A percentile compares a stretch with the other conserved stretches of the same genome.
Conservation (phyloP, 2,888 invertebrate genomes). For the Ditula angustiorana region DNA sequence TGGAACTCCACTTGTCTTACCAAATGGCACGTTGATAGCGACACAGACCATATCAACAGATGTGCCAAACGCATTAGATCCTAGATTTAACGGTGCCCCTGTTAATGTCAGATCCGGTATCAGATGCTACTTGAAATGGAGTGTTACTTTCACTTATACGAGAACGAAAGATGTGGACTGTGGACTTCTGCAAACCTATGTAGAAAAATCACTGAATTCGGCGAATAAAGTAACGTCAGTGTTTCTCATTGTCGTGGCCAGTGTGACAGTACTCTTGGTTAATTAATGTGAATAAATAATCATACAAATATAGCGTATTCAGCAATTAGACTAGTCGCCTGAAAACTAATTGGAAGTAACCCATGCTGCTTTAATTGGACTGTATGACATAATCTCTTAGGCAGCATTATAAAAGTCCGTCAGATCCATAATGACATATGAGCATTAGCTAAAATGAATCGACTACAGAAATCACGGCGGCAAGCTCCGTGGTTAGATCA, state of each 20-base stretch:
- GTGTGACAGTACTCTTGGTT: neutral
- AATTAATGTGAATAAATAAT: neutral
- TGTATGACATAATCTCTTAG: no score
- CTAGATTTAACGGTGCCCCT: constrained; percentile 18
- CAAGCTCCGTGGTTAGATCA: no score
- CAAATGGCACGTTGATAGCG: constrained; percentile 7
- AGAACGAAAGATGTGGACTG: constrained; percentile 12
- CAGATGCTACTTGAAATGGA: constrained; percentile 29
- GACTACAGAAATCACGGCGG: no score
- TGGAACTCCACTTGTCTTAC: neutral
- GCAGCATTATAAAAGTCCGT: no score
- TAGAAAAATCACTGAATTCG: constrained; percentile 20
- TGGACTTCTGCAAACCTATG: constrained; percentile 24
- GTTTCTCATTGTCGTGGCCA: neutral
- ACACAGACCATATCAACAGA: neutral
- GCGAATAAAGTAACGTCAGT: constrained; percentile 7
- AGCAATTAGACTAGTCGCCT: neutral
- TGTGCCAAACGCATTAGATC: constrained; percentile 18
- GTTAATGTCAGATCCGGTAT: constrained; percentile 6
- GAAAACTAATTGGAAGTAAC: no score
- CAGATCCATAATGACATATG: no score
- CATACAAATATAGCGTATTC: no score
- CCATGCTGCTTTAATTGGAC: no score
- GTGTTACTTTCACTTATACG: neutral
- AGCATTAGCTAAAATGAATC: no score